Evolutionary conservation across 2,113 vertebrate genomes (phyloP).

Genomic region (Clarias magur): DNA sequence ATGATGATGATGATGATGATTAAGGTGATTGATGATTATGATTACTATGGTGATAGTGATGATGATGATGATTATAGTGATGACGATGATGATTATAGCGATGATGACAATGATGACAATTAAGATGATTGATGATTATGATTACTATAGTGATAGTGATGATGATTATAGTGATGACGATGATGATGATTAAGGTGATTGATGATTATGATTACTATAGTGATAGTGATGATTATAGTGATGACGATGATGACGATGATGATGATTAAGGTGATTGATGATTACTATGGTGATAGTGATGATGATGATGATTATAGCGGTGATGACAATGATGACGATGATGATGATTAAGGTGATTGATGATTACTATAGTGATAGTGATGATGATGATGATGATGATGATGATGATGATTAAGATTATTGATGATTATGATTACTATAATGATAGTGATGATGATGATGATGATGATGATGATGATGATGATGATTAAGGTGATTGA

Average conservation of each 20-base stretch:
- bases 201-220: not conserved
- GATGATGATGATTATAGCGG: not conserved
- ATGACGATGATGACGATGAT: not conserved
- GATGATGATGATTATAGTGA: too few species aligned
- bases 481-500: not conserved
- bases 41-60: too few species aligned
- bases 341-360: not conserved
- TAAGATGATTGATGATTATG: too few species aligned
- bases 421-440: not conserved
- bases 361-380: not conserved
- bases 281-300: not conserved
- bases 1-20: too few species aligned
- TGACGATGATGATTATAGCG: too few species aligned
- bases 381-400: not conserved
- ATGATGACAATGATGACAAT: too few species aligned
- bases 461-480: not conserved
- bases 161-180: too few species aligned
- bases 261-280: not conserved
- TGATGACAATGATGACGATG: not conserved
- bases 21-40: too few species aligned
- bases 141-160: too few species aligned
- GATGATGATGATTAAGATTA: not conserved
- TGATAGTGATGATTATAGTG: not conserved
- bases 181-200: not conserved
- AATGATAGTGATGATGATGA: not conserved